Evolutionary conservation across 2,888 invertebrate genomes (phyloP).

Genomic region (Rhabditophanes sp.): DNA sequence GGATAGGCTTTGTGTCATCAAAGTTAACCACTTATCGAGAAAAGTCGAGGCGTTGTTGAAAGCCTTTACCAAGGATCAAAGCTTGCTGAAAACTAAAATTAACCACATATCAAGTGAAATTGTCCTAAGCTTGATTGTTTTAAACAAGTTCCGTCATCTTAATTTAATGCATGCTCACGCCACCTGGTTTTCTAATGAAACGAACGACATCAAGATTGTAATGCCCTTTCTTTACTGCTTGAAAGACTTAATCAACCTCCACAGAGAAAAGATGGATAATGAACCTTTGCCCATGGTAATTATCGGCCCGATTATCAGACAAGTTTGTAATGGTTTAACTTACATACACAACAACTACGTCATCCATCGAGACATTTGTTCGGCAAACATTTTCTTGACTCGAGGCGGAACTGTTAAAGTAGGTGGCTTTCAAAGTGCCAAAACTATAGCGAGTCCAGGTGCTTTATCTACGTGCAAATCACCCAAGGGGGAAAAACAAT

Average conservation of each 20-base stretch:
- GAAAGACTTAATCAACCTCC: conserved; percentile 12
- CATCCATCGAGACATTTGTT: conserved; percentile 19
- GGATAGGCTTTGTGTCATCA: too few relatives aligned
- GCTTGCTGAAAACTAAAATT: too few relatives aligned
- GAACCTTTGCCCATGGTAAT: conserved; percentile 19
- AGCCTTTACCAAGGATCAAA: too few relatives aligned
- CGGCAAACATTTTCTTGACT: conserved; percentile 19
- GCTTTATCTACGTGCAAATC: conserved; percentile 10
- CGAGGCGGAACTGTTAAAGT: conserved; percentile 24
- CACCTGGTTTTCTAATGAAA: conserved; percentile 10
- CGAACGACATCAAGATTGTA: conserved; percentile 16
- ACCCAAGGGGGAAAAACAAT: conserved; percentile 20
- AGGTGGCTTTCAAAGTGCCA: conserved; percentile 14
- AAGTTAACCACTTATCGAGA: too few relatives aligned
- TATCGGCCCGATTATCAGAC: conserved; percentile 21
- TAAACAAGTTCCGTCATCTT: conserved; percentile 20
- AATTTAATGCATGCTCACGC: conserved; percentile 21
- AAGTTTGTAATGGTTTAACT: conserved; percentile 16
- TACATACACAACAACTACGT: conserved; percentile 13
- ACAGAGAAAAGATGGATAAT: conserved; percentile 4
- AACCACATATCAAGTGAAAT: too few relatives aligned
- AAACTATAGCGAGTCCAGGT: too few relatives aligned
- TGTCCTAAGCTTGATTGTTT: conserved; percentile 1
- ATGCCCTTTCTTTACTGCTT: conserved; percentile 18
- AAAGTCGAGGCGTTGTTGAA: too few relatives aligned